Conservation (phyloP, 2,113 vertebrate species). For the Notarius lentiginosus region DNA sequence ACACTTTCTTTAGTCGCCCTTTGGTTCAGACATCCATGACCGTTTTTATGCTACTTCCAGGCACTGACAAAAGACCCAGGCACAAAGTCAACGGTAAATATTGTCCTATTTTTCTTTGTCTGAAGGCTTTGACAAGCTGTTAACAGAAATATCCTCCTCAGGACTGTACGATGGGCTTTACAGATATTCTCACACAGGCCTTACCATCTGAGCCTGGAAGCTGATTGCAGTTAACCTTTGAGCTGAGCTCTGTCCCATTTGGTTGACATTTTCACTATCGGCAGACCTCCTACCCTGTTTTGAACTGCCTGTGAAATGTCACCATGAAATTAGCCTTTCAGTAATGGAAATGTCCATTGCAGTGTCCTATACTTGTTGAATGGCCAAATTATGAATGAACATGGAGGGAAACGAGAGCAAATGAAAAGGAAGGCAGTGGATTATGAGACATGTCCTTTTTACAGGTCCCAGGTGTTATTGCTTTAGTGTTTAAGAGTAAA, state of each 20-base stretch:
- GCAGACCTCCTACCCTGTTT: constrained; percentile 20
- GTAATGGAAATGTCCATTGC: neutral
- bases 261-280: constrained; percentile 39
- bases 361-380: neutral
- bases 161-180: neutral
- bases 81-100: constrained; percentile 67
- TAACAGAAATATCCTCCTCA: constrained; percentile 3
- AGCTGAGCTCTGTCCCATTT: constrained; percentile 9
- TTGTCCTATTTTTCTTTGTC: constrained; percentile 40
- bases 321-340: neutral
- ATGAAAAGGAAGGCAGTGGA: neutral
- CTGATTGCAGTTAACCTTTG: constrained; percentile 39
- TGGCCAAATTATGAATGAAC: neutral
- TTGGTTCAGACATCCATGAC: constrained; percentile 50
- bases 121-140: neutral
- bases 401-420: constrained; percentile 17
- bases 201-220: constrained; percentile 30
- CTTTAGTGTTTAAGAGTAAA: neutral
- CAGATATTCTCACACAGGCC: neutral
- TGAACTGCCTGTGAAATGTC: neutral
- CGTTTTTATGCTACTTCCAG: constrained; percentile 69
- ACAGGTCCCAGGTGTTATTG: neutral
- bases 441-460: neutral
- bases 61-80: constrained; percentile 67
- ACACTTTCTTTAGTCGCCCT: constrained; percentile 24